phyloP scores from a whole-genome alignment of 2,888 invertebrate genomes.

The Cotesia congregata region DNA sequence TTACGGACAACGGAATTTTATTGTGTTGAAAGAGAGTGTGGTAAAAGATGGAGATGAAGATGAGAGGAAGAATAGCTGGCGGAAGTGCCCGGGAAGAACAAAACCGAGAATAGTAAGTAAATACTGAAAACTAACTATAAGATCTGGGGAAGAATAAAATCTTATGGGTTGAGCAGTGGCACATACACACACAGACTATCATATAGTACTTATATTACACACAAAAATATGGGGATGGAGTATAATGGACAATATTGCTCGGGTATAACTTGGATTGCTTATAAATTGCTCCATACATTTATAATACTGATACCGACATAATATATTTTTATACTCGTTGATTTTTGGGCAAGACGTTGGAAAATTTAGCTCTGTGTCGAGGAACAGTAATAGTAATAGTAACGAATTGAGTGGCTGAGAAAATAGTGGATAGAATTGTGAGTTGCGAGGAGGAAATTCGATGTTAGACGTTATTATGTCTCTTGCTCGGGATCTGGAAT shows the following conservation, averaged over 20 bases:
- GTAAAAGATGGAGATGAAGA: background rate
- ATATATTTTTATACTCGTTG: background rate
- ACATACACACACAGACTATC: no score
- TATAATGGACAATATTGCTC: conserved; percentile 68
- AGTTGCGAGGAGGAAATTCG: conserved; percentile 2
- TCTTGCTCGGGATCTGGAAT: conserved; percentile 43
- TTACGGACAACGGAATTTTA: conserved; percentile 31
- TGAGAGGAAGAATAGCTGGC: background rate
- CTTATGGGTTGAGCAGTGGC: background rate
- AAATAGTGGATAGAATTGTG: background rate
- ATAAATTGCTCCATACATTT: conserved; percentile 70
- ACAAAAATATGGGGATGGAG: conserved; percentile 25
- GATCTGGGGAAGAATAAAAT: conserved; percentile 28
- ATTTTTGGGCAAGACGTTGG: background rate
- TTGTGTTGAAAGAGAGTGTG: conserved; percentile 15
- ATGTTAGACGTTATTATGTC: background rate
- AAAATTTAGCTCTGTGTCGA: background rate
- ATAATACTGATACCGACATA: conserved; percentile 56
- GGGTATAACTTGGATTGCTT: conserved; percentile 70
- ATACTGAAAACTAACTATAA: background rate
- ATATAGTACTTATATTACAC: no score
- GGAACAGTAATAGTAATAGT: background rate
- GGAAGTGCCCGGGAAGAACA: background rate
- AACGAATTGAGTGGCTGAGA: background rate
- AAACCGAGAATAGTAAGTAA: background rate